phyloP scores from a whole-genome alignment of 23 tunicate genomes.

The Botrylloides violaceus region DNA sequence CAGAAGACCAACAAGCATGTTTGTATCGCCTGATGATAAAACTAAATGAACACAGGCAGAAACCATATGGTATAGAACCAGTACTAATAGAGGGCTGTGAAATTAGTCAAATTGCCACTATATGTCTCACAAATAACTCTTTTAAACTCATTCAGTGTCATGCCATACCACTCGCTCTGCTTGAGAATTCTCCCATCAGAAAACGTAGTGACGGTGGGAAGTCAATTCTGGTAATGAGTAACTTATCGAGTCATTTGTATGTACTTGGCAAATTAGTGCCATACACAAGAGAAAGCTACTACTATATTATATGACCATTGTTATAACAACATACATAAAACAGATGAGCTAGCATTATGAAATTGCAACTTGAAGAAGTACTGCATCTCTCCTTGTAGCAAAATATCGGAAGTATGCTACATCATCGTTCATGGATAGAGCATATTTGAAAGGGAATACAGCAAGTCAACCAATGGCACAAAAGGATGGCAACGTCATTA shows the following conservation, averaged over 20 bases:
- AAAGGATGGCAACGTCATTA: not conserved
- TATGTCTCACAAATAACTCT: too few relatives aligned
- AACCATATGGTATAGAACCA: too few relatives aligned
- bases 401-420: not conserved
- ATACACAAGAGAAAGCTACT: not conserved
- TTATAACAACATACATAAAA: not conserved
- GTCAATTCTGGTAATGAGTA: too few relatives aligned
- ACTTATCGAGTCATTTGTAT: not conserved
- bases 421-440: too few relatives aligned
- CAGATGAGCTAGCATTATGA: not conserved
- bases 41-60: not conserved
- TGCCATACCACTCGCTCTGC: too few relatives aligned
- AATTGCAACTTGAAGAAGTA: slow-evolving; percentile 2
- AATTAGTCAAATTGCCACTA: too few relatives aligned
- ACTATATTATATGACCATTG: not conserved
- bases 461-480: not conserved
- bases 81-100: too few relatives aligned
- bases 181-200: too few relatives aligned
- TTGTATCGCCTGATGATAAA: not conserved
- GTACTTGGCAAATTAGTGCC: not conserved
- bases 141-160: too few relatives aligned
- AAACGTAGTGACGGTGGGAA: too few relatives aligned
- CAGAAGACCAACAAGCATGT: too few relatives aligned
- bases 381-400: slow-evolving; percentile 1
- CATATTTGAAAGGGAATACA: too few relatives aligned